Base-by-base conservation (phyloP, 2,113 vertebrate species). In the Pygathrix nemaeus region DNA sequence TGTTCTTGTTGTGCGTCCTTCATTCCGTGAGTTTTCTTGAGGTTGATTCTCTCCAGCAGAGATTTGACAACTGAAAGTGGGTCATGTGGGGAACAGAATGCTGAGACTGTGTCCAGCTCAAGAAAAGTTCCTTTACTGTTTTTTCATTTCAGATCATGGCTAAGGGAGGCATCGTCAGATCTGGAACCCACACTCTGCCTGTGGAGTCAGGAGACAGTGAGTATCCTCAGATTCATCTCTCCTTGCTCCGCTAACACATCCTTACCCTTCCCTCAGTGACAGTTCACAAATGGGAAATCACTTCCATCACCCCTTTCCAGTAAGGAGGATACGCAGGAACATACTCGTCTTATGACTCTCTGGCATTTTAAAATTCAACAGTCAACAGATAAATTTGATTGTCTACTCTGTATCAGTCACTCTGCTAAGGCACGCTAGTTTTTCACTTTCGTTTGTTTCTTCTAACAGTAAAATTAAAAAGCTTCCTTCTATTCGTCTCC, bases 141-240 rank as follows among this genome's bases (percentile, higher is more conserved):
- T 92, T 86, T 27, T 97, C 94, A 73, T 13, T 95, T 94, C 96
- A 98, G 98, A 96, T 98, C 90, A 97, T 98, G 98, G 97, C 98
- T 89, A 98, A 97, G 23, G 98, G 98, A 94, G 85, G 95, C 40
- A 98, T 98, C 87, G 73, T 98, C 43, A 35, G 20, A 55, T 96
- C 86, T 0, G 96, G 95, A 76, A 98, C 94, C 3, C 91, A 97
- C 1, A 3, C 70, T 75, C 85, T 98, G 83, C 83, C 98, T 97
- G 38, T 98, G 93, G 25, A 97, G 12, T n/a, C 95, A 21, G 78
- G 94, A 90, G 59, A 90, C 38, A 87, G 98, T 98, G 94, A 98
- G 98, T 66, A 94, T 35, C 40, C 27, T 30, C 75, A 85, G 57
- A 23, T 38, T 59, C 2, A 40, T 25, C 94, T 27, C 23, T 10